Base-by-base conservation (phyloP, 37 sponge, comb jelly and placozoan species). In the Tethya wilhelma region DNA sequence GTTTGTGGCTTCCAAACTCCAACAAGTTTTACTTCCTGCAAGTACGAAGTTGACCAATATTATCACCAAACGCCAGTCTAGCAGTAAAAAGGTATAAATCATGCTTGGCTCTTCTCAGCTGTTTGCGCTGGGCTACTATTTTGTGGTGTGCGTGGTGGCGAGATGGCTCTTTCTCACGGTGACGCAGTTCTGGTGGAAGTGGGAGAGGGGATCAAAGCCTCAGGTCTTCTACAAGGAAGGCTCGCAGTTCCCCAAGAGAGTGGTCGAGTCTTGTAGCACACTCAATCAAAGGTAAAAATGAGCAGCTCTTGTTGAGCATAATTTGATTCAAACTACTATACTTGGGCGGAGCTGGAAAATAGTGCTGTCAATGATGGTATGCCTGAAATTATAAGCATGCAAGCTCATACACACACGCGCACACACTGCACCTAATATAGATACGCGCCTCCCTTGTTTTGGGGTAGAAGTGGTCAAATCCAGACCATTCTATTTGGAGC, bases 391-490 rank as follows among this genome's bases (percentile, higher is more conserved):
- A n/a, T n/a, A n/a, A n/a, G n/a, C n/a, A n/a, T n/a, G n/a, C n/a
- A n/a, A n/a, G n/a, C n/a, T n/a, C n/a, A n/a, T n/a, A n/a, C n/a
- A n/a, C n/a, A n/a, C n/a, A n/a, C n/a, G n/a, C n/a, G n/a, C n/a
- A n/a, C n/a, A 49, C 53, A 9, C 14, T 49, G 53, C 53, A 19
- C 14, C 14, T 14, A 19, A 14, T 49, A 12, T 76, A 94, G 95
- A 57, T 96, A 96, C 73, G 29, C 29, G 11, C 97, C 97, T 33
- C 80, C 92, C n/a, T 34, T 87, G 23, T 46, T 95, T 39, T 96
- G 97, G 97, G 97, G 95, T 0, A 64, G 71, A 70, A 82, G 57
- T 83, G 95, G 97, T 0, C 97, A 96, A n/a, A 5, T 88, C 0
- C 97, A 96, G 82, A 93, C 92, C 28, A 8, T 79, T 25, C 4